phyloP scores from a whole-genome alignment of 2,888 invertebrate species.

The Steromphala cineraria region DNA sequence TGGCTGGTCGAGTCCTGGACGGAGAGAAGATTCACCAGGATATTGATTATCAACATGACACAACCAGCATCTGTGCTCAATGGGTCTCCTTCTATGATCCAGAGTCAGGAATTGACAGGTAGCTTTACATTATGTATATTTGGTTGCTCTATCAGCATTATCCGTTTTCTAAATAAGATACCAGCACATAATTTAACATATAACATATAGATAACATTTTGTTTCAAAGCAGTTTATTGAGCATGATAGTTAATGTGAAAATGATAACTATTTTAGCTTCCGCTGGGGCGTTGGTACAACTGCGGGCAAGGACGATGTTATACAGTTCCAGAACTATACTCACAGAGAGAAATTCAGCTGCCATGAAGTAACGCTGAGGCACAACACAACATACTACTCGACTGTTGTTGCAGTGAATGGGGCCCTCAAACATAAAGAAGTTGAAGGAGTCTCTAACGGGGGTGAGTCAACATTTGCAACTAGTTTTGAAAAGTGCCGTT shows the following conservation, averaged over 20 bases:
- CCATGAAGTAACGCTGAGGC: conserved; percentile 29
- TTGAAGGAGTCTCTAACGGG: background rate
- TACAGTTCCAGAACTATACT: conserved; percentile 40
- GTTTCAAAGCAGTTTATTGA: too few relatives aligned
- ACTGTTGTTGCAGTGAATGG: conserved; percentile 55
- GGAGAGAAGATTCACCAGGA: conserved; percentile 46
- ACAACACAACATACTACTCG: conserved; percentile 55
- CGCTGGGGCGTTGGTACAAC: conserved; percentile 52
- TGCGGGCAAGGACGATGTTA: conserved; percentile 41
- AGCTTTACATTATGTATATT: background rate
- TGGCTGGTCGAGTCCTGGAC: conserved; percentile 53
- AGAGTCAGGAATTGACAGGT: conserved; percentile 59
- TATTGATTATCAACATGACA: conserved; percentile 42
- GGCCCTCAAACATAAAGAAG: conserved; percentile 46
- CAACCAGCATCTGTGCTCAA: conserved; percentile 49
- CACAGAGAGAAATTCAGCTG: conserved; percentile 43
- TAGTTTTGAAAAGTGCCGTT: background rate
- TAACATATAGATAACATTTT: too few relatives aligned
- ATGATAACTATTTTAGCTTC: conserved; percentile 29
- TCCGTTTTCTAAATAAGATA: background rate
- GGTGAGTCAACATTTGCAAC: background rate
- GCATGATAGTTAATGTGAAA: background rate
- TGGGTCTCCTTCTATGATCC: conserved; percentile 58
- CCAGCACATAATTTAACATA: too few relatives aligned
- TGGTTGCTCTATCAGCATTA: background rate